Base-by-base conservation (phyloP, 2,113 vertebrate species). In the Hippopotamus amphibius region DNA sequence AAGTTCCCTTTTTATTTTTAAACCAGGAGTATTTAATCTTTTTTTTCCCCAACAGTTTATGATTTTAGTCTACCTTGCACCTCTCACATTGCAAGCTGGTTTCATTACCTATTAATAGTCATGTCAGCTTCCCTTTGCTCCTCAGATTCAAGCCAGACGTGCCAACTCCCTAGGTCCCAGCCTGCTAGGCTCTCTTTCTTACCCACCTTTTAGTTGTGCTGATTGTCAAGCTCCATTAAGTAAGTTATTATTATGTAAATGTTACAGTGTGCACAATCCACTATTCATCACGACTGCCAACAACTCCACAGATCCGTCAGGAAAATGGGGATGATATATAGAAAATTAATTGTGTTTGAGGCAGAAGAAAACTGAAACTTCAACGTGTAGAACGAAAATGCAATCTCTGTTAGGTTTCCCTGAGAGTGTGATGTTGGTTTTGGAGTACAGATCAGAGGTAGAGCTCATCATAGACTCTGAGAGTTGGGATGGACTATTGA, bases 181-280 rank as follows among this genome's bases (percentile, higher is more conserved):
- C 10, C 33, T 3, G 41, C 53, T 19, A 57, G n/a, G 8, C 63
- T 48, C 71, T 71, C 61, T 96, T 50, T 46, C 48, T 50, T 61
- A 37, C 14, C 48, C 8, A 95, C 55, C 76, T 94, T 92, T 66
- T 41, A 93, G 77, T 57, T 43, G 55, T 71, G 55, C 61, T 89
- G 85, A 82, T 65, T 74, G 53, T 71, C 57, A 79, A 74, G 41
- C 82, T 71, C 91, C 77, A 59, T 74, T 93, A 86, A 87, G 87
- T 90, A 90, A 86, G 57, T 74, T 74, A 85, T 93, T 96, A 86
- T 90, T 90, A 81, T 55, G 59, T 53, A 90, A 96, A 87, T 79
- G 69, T 43, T 37, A 79, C 14, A 55, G 37, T 17, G 6, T 30
- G 63, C 53, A 46, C 12, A 59, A 15, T 57, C 79, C 74, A 37